A percentile compares a stretch with the other conserved stretches of the same genome.
phyloP scores from a whole-genome alignment of 2,888 invertebrate species.

The Philhelius pedissequus region DNA sequence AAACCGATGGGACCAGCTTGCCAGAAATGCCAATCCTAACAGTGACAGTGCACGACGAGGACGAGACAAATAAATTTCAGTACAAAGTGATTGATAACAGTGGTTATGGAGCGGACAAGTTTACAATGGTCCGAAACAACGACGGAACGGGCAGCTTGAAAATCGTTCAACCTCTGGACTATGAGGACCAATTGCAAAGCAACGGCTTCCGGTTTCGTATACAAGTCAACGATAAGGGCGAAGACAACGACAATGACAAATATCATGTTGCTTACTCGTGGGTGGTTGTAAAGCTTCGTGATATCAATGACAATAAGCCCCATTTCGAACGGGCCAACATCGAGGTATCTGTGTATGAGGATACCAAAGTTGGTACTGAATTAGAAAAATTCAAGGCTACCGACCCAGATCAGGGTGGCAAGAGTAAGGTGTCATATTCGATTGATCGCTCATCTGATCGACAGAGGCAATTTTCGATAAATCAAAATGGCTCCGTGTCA shows the following conservation, averaged over 20 bases:
- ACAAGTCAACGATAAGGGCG: constrained; percentile 96
- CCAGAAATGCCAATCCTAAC: constrained; percentile 97
- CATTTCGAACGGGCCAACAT: constrained; percentile 96
- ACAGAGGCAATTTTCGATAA: constrained; percentile 95
- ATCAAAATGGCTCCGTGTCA: constrained; percentile 95
- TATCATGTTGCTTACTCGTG: constrained; percentile 97
- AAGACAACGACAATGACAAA: constrained; percentile 97
- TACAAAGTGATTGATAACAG: constrained; percentile 96
- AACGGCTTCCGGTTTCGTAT: constrained; percentile 97
- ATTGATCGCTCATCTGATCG: constrained; percentile 95
- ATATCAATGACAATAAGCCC: constrained; percentile 98
- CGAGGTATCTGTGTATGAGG: constrained; percentile 94
- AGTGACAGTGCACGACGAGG: constrained; percentile 96
- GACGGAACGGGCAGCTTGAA: constrained; percentile 97
- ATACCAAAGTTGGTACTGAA: constrained; percentile 93
- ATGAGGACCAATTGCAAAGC: constrained; percentile 95
- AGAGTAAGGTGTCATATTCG: constrained; percentile 93
- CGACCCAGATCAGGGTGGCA: constrained; percentile 97
- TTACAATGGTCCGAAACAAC: constrained; percentile 97
- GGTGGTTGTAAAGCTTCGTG: constrained; percentile 94
- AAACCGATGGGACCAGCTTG: constrained; percentile 94
- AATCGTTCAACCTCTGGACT: constrained; percentile 96
- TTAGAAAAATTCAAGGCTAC: constrained; percentile 96
- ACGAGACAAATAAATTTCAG: constrained; percentile 97
- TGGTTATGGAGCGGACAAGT: constrained; percentile 97